phyloP scores from a whole-genome alignment of 2,797 vertebrate species.

The Poecilia picta region DNA sequence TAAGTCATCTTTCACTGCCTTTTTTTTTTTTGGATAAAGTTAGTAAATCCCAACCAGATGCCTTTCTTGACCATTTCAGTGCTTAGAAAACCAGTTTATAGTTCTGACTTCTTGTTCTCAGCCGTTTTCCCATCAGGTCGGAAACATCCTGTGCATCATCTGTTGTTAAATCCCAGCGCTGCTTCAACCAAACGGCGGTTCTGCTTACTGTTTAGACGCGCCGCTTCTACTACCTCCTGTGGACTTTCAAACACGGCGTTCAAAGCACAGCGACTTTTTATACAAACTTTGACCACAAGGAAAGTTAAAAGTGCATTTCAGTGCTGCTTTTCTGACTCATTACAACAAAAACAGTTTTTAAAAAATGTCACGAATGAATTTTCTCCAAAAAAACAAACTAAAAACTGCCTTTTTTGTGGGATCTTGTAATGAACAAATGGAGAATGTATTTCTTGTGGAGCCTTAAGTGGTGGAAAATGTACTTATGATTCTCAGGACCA shows the following conservation, averaged over 20 bases:
- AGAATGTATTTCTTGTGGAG: conserved; percentile 59
- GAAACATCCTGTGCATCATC: conserved; percentile 15
- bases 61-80: conserved; percentile 19
- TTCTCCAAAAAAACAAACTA: conserved; percentile 17
- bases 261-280: conserved; percentile 28
- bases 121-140: background rate
- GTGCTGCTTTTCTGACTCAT: conserved; percentile 53
- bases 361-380: conserved; percentile 33
- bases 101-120: background rate
- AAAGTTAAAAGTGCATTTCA: conserved; percentile 37
- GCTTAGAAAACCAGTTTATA: conserved; percentile 1
- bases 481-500: conserved; percentile 72
- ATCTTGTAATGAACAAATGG: conserved; percentile 29
- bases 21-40: conserved; percentile 16
- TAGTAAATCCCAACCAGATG: conserved; percentile 24
- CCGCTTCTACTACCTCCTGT: conserved; percentile 69
- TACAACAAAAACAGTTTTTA: conserved; percentile 35
- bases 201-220: conserved; percentile 61
- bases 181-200: conserved; percentile 40
- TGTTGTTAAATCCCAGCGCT: conserved; percentile 25
- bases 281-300: conserved; percentile 25
- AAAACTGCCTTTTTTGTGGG: conserved; percentile 39
- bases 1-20: background rate
- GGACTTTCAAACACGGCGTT: conserved; percentile 44
- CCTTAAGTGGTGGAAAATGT: conserved; percentile 66